Percentiles rank a stretch among this genome's conserved stretches.
Evolutionary conservation across 2,888 invertebrate species (phyloP).

Genomic region (Spodoptera exigua): DNA sequence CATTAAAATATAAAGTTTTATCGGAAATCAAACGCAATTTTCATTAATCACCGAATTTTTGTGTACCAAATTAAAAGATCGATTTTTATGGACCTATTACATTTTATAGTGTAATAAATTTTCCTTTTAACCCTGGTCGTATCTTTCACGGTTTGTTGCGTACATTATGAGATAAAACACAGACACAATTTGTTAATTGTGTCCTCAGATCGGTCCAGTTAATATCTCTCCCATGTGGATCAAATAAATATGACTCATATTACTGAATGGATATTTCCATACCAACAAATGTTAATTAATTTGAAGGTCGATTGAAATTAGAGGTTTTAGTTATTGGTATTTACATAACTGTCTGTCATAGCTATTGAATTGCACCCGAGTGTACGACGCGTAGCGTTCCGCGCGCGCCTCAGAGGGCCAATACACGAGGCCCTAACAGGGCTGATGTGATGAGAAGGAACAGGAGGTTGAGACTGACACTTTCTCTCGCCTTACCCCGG

Average conservation of each 20-base stretch:
- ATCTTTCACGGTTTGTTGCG: conserved; percentile 36
- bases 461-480: too few species aligned
- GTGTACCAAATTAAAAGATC: conserved; percentile 50
- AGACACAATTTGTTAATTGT: conserved; percentile 50
- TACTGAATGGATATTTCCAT: conserved; percentile 6
- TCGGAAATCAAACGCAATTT: conserved; percentile 8
- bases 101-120: conserved; percentile 51
- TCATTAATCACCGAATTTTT: conserved; percentile 42
- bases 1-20: conserved; percentile 2
- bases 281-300: not conserved
- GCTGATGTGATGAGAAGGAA: too few species aligned
- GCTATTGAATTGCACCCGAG: too few species aligned
- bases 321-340: not conserved
- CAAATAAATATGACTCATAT: conserved; percentile 24
- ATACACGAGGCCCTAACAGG: too few species aligned
- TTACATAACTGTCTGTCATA: not conserved
- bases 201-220: conserved; percentile 22
- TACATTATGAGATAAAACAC: conserved; percentile 43
- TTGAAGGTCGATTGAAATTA: conserved; percentile 2
- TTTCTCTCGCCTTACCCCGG: too few species aligned
- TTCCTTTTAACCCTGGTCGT: conserved; percentile 37
- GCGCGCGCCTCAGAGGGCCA: too few species aligned
- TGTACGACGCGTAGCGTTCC: too few species aligned
- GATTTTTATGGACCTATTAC: conserved; percentile 43
- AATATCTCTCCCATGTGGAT: conserved; percentile 25